Evolutionary conservation across 2,797 vertebrate species (phyloP), one percentile per base, ranked within the genome.

Genomic region (Spondyliosoma cantharus): DNA sequence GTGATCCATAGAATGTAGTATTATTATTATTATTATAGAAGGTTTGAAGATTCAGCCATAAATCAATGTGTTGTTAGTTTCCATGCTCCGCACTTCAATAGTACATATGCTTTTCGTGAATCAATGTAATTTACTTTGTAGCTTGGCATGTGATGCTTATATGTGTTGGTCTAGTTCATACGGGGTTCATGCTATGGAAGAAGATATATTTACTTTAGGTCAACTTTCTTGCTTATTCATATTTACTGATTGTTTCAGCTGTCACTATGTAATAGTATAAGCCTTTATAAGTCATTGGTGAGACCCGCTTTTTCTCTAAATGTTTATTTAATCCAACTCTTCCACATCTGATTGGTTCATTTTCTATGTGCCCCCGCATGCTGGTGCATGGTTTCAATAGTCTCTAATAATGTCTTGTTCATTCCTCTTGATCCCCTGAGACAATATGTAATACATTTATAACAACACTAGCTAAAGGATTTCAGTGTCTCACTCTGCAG

Each of bases 91-190:
- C 62, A n/a, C 75, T 83, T 85, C 62, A 58, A 45, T 66, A 75
- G 20, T 15, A 37, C 72, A 71, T 64, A 60, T 71, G 65, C 29
- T 45, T 68, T 64, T 76, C 61, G 71, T 29, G 24, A 60, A 67
- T 88, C 85, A 56, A 59, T 85, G 74, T 71, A 67, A 86, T 87
- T 64, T 69, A 73, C 49, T 65, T 37, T 52, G 50, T 64, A 69
- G 67, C 22, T n/a, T 14, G 11, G 64, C 25, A 58, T 27, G 29
- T 27, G 12, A 29, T 61, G 48, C 27, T 60, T 24, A 24, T 53
- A 45, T 78, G 45, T 59, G 46, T 49, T 57, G 42, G 25, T 76
- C 8, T 22, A 45, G 72, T 67, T 83, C 74, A 74, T n/a, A n/a
- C 8, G 13, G 29, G 46, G 49, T 80, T 63, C 29, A 37, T 71